Evolutionary conservation across 2,113 vertebrate species (phyloP).

Genomic region (Pollimyrus isidori): DNA sequence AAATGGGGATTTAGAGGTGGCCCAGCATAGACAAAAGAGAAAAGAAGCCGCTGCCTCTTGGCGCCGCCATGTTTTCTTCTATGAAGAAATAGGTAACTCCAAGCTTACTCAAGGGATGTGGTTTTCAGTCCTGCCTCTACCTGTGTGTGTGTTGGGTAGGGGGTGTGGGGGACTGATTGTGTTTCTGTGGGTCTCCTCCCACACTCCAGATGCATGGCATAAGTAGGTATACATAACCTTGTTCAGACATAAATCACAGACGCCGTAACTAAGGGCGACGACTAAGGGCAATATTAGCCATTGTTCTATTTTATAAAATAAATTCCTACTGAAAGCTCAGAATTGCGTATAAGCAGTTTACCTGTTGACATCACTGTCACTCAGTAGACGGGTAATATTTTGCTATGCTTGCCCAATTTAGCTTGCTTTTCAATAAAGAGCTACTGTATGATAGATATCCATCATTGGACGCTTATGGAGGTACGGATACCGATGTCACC

Average conservation of each 20-base stretch:
- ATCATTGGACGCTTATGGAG: neutral
- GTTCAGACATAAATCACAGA: neutral
- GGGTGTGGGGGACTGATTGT: too few species aligned
- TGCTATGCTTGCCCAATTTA: neutral
- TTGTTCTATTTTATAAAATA: neutral
- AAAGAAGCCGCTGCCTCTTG: too few species aligned
- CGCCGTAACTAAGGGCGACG: too few species aligned
- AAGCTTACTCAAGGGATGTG: too few species aligned
- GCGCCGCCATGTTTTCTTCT: too few species aligned
- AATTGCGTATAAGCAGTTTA: neutral
- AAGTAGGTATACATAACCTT: neutral
- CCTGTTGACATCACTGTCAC: neutral
- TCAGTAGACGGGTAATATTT: neutral
- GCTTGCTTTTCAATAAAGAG: neutral
- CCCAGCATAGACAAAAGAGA: too few species aligned
- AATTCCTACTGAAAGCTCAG: neutral
- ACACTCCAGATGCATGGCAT: neutral
- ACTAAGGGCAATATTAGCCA: neutral
- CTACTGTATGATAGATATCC: neutral
- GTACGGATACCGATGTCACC: neutral
- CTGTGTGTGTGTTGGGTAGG: too few species aligned
- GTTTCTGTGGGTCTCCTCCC: neutral
- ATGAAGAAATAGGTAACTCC: too few species aligned
- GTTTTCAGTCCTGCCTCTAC: too few species aligned
- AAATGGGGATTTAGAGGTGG: too few species aligned